phyloP scores from a whole-genome alignment of 1,140 invertebrate genomes.

The Drosophila suzukii region DNA sequence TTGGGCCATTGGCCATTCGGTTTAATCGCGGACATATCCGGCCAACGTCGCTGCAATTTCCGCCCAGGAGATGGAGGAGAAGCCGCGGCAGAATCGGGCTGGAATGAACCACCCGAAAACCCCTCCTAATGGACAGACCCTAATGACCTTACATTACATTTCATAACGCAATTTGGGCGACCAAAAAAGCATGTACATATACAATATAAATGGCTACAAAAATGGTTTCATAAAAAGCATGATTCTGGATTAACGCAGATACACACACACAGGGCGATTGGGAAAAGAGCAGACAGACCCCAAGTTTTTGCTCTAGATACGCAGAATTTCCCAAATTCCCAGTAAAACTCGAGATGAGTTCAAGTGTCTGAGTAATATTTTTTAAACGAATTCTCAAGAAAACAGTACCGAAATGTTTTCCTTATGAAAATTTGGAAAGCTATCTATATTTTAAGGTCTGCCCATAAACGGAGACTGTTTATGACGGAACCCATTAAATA shows the following conservation, averaged over 20 bases:
- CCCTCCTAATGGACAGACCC: conserved; percentile 61
- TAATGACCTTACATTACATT: conserved; percentile 79
- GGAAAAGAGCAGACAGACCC: not conserved
- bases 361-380: conserved; percentile 11
- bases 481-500: conserved; percentile 30
- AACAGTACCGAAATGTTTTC: not conserved
- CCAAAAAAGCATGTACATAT: conserved; percentile 30
- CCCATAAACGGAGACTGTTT: conserved; percentile 26
- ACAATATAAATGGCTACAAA: conserved; percentile 43
- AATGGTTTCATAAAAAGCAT: conserved; percentile 68
- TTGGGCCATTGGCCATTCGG: conserved; percentile 60
- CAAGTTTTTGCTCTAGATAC: not conserved
- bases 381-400: not conserved
- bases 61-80: conserved; percentile 31
- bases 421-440: not conserved
- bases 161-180: conserved; percentile 77
- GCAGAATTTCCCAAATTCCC: not conserved
- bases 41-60: conserved; percentile 67
- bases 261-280: conserved; percentile 2
- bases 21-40: conserved; percentile 75
- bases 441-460: conserved; percentile 15
- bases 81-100: not conserved
- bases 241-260: conserved; percentile 63
- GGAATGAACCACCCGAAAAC: not conserved
- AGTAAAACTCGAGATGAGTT: conserved; percentile 23